Evolutionary conservation across 1,140 invertebrate genomes (phyloP), one percentile per base, ranked within the genome.

Genomic region (Caenorhabditis tropicalis): DNA sequence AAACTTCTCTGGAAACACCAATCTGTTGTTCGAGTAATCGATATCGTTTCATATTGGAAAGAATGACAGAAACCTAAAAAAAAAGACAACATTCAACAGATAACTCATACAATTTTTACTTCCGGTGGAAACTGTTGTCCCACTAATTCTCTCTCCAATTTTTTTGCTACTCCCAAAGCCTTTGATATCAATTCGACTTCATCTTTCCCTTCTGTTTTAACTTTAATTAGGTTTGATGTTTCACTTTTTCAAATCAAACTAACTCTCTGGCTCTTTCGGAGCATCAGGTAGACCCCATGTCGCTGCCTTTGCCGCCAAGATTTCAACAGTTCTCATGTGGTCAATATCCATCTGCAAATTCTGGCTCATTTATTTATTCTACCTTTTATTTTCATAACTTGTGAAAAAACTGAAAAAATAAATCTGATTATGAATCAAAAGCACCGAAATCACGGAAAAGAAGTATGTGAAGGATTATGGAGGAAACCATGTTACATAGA

Each of bases 271-370:
- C 15, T 83, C 82, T 1, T 51, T 48, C 0, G 19, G 5, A 16
- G 16, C 16, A 24, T 24, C 27, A 0, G 83, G 83, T 7, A 84
- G 43, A 29, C 83, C 83, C 36, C 58, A 84, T 3, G 19, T 65
- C 5, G 70, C 46, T 19, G 53, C 70, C n/a, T 80, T 84, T 4
- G 48, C 83, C 0, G 83, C 70, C 27, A 84, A 43, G 4, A 84
- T 29, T 27, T 84, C 83, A 9, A 84, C 83, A 5, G 83, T 84
- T 58, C 33, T 39, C 24, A 84, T 51, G n/a, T 84, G 83, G 16
- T 74, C 65, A 19, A 74, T 10, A 9, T 74, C 65, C 65, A 74
- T 74, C 65, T 74, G 65, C 6, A 74, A 70, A 36, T 31, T 19
- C 21, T 19, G 51, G 16, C 21, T n/a, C 1, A n/a, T 19, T 53